Evolutionary conservation across 1,140 invertebrate species (phyloP).

Genomic region (Phocides pigmalion): DNA sequence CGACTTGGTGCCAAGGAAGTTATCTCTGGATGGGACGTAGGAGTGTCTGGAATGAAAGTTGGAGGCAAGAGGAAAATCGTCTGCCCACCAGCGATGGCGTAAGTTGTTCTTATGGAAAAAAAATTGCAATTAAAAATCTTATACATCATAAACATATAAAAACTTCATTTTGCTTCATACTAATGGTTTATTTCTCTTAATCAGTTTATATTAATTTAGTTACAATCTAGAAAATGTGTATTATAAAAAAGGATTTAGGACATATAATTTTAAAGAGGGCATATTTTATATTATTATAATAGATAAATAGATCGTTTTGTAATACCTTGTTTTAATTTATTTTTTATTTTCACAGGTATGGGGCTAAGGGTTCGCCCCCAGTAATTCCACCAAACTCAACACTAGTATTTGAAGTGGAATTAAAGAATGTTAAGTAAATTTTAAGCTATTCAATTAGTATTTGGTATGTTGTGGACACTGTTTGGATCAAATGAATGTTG

Average conservation of each 20-base stretch:
- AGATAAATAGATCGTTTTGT: no score
- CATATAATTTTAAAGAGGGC: conserved; percentile 1
- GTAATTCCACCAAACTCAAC: conserved; percentile 93
- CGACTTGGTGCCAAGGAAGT: conserved; percentile 93
- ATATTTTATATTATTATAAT: no score
- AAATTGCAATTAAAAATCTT: no score
- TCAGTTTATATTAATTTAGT: no score
- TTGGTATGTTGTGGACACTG: conserved; percentile 39
- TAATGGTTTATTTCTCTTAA: no score
- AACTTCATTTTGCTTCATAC: no score
- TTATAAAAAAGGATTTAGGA: no score
- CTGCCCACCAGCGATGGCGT: conserved; percentile 93
- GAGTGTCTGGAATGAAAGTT: conserved; percentile 94
- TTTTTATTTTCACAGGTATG: conserved; percentile 87
- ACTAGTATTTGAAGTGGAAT: conserved; percentile 94
- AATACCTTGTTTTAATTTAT: conserved; percentile 4
- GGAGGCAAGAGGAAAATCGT: conserved; percentile 94
- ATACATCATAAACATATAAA: no score
- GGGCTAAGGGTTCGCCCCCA: conserved; percentile 90
- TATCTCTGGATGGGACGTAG: conserved; percentile 96
- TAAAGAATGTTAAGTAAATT: conserved; percentile 90
- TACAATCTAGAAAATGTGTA: no score
- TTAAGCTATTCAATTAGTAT: conserved; percentile 15
- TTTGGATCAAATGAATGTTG: conserved; percentile 48
- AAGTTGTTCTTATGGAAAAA: conserved; percentile 80